phyloP scores from a whole-genome alignment of 2,113 vertebrate species.

The Phyllostomus discolor region DNA sequence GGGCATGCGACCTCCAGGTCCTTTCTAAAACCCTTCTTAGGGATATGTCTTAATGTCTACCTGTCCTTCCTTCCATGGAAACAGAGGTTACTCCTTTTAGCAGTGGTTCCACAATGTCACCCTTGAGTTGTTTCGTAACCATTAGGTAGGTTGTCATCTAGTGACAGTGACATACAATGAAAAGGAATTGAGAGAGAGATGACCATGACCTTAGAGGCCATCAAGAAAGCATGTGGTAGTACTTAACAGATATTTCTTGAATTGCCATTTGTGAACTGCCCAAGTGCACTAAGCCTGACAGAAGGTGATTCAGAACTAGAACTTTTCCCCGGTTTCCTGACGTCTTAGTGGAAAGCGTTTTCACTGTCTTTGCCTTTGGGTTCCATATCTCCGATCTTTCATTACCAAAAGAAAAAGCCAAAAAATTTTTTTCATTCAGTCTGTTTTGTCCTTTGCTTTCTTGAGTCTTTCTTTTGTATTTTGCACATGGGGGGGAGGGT shows the following conservation, averaged over 20 bases:
- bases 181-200: background rate
- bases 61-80: background rate
- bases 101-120: background rate
- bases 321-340: background rate
- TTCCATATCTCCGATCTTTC: constrained; percentile 24
- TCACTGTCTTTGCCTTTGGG: background rate
- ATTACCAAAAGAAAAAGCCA: constrained; percentile 28
- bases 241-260: constrained; percentile 1
- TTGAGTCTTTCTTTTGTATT: constrained; percentile 42
- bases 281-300: constrained; percentile 8
- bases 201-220: background rate
- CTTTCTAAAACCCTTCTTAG: constrained; percentile 21
- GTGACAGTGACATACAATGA: background rate
- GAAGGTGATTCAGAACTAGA: constrained; percentile 22
- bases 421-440: background rate
- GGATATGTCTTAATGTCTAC: background rate
- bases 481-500: background rate
- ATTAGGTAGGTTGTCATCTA: background rate
- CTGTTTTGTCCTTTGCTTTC: constrained; percentile 35
- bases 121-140: background rate
- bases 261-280: background rate
- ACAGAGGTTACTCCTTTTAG: background rate
- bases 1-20: background rate
- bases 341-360: constrained; percentile 36
- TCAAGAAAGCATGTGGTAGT: background rate